Evolutionary conservation across 1,140 invertebrate genomes (phyloP).

Genomic region (Bombus pyrosoma): DNA sequence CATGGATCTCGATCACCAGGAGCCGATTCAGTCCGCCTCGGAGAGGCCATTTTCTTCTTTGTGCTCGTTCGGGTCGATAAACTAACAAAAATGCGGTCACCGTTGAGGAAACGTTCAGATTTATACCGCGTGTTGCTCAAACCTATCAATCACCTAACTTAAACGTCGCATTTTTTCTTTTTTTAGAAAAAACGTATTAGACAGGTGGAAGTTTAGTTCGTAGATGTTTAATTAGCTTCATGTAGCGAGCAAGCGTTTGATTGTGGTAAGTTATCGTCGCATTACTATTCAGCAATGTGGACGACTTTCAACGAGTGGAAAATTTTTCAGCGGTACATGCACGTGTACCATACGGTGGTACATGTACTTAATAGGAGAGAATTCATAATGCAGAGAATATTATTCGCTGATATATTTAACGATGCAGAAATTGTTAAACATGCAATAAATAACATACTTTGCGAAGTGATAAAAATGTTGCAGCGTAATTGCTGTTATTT

Average conservation of each 20-base stretch:
- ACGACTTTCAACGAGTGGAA: neutral
- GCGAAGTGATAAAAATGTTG: neutral
- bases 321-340: neutral
- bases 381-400: neutral
- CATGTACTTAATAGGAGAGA: neutral
- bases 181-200: too few relatives aligned
- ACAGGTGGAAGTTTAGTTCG: neutral
- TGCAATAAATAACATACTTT: neutral
- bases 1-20: neutral
- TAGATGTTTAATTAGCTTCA: neutral
- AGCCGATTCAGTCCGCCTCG: neutral
- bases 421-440: neutral
- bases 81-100: constrained; percentile 3
- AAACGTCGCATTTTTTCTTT: neutral
- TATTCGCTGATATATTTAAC: neutral
- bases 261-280: neutral
- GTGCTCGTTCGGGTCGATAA: neutral
- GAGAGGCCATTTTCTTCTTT: neutral
- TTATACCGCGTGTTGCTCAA: neutral
- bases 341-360: too few relatives aligned
- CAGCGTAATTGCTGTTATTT: neutral
- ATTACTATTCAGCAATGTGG: neutral
- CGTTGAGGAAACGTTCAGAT: neutral
- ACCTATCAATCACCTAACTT: neutral
- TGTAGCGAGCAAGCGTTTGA: neutral